Percentiles rank a stretch among this genome's conserved stretches.
These are phyloP conservation scores for Scomberomorus guttatus DNA, from an alignment of 2,797 vertebrate species.

Conservation along the genomic window DNA sequence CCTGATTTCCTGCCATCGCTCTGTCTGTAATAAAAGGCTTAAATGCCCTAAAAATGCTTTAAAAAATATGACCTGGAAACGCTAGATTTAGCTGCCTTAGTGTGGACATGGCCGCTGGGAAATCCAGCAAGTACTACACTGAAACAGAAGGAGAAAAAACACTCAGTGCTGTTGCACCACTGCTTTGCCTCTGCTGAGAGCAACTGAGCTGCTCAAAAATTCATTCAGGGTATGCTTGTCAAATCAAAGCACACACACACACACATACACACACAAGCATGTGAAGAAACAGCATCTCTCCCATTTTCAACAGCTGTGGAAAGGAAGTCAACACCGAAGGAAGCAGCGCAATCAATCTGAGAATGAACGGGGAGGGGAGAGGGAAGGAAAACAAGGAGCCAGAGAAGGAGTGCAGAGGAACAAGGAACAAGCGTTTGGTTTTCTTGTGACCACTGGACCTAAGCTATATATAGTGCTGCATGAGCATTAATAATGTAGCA, in stretches of 20 bases:
- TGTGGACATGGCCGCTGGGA: constrained; percentile 24
- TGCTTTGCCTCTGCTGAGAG: constrained; percentile 20
- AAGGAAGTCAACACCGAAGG: constrained; percentile 39
- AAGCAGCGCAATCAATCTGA: constrained; percentile 37
- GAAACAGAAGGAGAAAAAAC: not conserved
- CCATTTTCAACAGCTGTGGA: constrained; percentile 15
- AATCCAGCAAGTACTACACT: constrained; percentile 20
- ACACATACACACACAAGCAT: constrained; percentile 3
- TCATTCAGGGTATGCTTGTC: constrained; percentile 22
- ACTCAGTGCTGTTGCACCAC: not conserved
- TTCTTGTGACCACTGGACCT: constrained; percentile 48
- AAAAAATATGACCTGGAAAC: not conserved
- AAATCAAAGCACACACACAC: constrained; percentile 36
- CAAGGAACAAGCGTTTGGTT: constrained; percentile 8
- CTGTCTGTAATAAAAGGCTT: no score
- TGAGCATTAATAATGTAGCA: constrained; percentile 76
- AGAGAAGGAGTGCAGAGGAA: not conserved
- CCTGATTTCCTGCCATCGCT: no score
- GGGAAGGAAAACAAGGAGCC: not conserved
- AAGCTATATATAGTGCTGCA: constrained; percentile 65
- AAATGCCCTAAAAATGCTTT: no score
- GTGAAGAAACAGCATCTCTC: constrained; percentile 34
- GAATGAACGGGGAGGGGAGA: not conserved
- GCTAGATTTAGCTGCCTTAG: not conserved
- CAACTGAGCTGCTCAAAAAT: constrained; percentile 58